A percentile compares a stretch with the other conserved stretches of the same genome.
Conservation (phyloP, 1,140 invertebrate genomes). For the Ephestia elutella region DNA sequence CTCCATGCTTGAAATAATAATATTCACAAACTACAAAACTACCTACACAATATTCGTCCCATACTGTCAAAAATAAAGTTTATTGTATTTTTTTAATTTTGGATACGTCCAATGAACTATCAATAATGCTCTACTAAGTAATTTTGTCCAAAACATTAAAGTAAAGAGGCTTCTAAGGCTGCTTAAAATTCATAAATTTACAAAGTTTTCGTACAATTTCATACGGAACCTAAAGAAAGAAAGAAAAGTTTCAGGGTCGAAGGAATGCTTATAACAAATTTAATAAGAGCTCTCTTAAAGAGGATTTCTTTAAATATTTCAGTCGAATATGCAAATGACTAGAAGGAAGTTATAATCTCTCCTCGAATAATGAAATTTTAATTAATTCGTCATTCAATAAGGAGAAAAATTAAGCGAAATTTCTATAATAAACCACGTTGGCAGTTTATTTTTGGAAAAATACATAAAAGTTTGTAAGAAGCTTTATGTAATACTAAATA, state of each 20-base stretch:
- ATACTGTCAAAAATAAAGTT: too few relatives aligned
- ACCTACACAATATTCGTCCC: too few relatives aligned
- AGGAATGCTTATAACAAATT: constrained; percentile 50
- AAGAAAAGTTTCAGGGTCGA: constrained; percentile 31
- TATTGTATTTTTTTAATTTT: too few relatives aligned
- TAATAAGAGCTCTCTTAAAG: constrained; percentile 47
- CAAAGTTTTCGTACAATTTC: background rate
- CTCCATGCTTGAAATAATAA: too few relatives aligned
- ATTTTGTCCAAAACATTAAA: too few relatives aligned
- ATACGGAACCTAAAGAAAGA: constrained; percentile 27
- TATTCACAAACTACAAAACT: too few relatives aligned
- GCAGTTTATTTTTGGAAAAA: too few relatives aligned
- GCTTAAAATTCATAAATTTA: constrained; percentile 30
- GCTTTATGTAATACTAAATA: too few relatives aligned
- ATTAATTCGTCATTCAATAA: constrained; percentile 53
- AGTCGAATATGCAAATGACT: constrained; percentile 61
- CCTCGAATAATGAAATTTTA: constrained; percentile 62
- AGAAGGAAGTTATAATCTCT: constrained; percentile 60
- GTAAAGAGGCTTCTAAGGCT: background rate
- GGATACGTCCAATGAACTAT: too few relatives aligned
- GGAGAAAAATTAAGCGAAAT: constrained; percentile 9
- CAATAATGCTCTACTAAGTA: too few relatives aligned
- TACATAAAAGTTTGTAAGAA: too few relatives aligned
- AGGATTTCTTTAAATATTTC: constrained; percentile 51
- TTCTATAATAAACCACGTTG: too few relatives aligned